Evolutionary conservation across 2,888 invertebrate genomes (phyloP).

Genomic region (Drosophila paramelanica): DNA sequence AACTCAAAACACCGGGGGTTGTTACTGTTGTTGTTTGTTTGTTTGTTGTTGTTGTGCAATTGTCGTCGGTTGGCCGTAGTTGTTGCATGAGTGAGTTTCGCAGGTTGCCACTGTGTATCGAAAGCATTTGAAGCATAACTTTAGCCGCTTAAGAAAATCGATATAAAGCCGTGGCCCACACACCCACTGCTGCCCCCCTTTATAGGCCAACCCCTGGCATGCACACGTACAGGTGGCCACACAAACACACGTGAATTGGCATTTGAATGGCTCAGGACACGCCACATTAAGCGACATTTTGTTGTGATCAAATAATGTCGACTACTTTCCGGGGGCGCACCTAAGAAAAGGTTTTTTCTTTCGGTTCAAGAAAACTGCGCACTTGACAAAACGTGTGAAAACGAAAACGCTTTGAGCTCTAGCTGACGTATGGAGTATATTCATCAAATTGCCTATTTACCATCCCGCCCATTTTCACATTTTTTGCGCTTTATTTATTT

Average conservation of each 20-base stretch:
- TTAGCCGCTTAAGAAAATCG: constrained; percentile 73
- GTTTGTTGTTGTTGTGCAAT: constrained; percentile 50
- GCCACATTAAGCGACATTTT: constrained; percentile 78
- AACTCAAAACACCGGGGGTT: constrained; percentile 33
- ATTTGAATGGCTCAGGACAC: constrained; percentile 49
- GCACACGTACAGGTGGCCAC: constrained; percentile 60
- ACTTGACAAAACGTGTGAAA: constrained; percentile 42
- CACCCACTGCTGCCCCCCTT: not conserved
- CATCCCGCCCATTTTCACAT: not conserved
- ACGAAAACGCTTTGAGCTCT: constrained; percentile 35
- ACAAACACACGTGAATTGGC: constrained; percentile 6
- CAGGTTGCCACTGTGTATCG: constrained; percentile 31
- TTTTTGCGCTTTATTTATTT: constrained; percentile 26
- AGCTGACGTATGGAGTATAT: constrained; percentile 32
- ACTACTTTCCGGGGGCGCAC: constrained; percentile 52
- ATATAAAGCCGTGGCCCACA: constrained; percentile 36
- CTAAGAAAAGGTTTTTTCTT: constrained; percentile 37
- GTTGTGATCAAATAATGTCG: constrained; percentile 68
- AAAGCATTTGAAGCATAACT: constrained; percentile 44
- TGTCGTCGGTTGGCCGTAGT: constrained; percentile 46
- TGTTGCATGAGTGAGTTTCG: constrained; percentile 65
- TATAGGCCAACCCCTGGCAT: constrained; percentile 21
- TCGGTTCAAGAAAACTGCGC: constrained; percentile 53
- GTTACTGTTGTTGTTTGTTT: constrained; percentile 46
- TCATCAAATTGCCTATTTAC: constrained; percentile 8